Evolutionary conservation across 2,888 invertebrate genomes (phyloP).

Genomic region (Tetragonisca angustula): DNA sequence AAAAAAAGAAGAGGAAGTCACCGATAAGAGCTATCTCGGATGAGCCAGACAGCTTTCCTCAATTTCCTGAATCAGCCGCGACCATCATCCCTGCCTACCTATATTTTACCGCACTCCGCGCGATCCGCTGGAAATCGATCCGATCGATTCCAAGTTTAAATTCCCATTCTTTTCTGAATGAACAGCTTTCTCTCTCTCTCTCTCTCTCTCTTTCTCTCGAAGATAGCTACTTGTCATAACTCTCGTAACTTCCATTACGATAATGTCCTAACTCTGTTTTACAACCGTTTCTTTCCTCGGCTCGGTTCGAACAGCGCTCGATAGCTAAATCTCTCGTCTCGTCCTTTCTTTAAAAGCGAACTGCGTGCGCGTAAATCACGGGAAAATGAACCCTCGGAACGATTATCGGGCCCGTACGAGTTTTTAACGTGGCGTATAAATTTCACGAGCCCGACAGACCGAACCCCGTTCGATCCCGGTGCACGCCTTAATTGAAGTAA

Average conservation of each 20-base stretch:
- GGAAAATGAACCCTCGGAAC: constrained; percentile 30
- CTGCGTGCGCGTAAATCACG: constrained; percentile 12
- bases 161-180: not conserved
- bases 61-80: constrained; percentile 24
- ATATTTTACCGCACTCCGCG: constrained; percentile 36
- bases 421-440: constrained; percentile 47
- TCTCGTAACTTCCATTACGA: not conserved
- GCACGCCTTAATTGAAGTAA: constrained; percentile 35
- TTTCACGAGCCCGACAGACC: constrained; percentile 27
- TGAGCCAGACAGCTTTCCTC: constrained; percentile 23
- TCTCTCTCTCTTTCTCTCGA: not conserved
- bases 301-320: not conserved
- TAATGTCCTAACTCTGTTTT: not conserved
- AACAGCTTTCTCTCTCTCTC: too few species aligned
- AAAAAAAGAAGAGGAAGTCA: not conserved
- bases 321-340: constrained; percentile 4
- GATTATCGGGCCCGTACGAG: constrained; percentile 43
- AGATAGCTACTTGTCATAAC: not conserved
- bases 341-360: not conserved
- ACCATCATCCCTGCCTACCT: constrained; percentile 5
- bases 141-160: constrained; percentile 8
- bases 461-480: constrained; percentile 29
- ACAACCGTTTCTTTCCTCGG: not conserved
- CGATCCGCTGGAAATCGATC: constrained; percentile 18
- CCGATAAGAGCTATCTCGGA: constrained; percentile 46